Evolutionary conservation across 2,888 invertebrate genomes (phyloP).

Genomic region (Camptogramma bilineatum): DNA sequence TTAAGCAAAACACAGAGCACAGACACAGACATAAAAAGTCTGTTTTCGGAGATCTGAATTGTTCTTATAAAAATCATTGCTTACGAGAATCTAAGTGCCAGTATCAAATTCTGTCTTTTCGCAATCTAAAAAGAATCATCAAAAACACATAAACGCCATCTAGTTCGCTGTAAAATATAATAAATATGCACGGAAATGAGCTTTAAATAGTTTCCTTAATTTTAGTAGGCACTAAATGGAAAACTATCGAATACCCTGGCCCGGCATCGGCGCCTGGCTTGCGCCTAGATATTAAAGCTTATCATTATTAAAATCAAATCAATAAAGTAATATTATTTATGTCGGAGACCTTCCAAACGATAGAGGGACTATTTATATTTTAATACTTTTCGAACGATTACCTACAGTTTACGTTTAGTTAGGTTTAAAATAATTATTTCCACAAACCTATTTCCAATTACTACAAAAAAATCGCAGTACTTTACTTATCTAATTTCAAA

Average conservation of each 20-base stretch:
- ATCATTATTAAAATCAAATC: background rate
- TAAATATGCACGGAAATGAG: constrained; percentile 41
- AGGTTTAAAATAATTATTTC: background rate
- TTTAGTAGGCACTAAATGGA: background rate
- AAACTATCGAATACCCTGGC: background rate
- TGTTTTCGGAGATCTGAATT: too few species aligned
- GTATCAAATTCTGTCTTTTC: constrained; percentile 57
- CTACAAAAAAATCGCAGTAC: constrained; percentile 5
- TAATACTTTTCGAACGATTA: background rate
- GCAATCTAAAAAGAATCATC: constrained; percentile 52
- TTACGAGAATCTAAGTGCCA: too few species aligned
- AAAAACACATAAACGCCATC: constrained; percentile 35
- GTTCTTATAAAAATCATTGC: too few species aligned
- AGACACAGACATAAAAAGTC: too few species aligned
- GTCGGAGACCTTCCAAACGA: background rate
- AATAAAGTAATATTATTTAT: background rate
- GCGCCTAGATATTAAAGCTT: background rate
- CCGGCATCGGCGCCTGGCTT: background rate
- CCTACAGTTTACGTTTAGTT: background rate
- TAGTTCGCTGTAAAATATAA: constrained; percentile 37
- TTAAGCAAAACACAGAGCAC: too few species aligned
- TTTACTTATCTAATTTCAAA: too few species aligned
- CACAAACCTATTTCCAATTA: constrained; percentile 13
- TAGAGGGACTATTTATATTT: background rate
- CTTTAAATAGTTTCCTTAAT: constrained; percentile 25